phyloP scores from a whole-genome alignment of 2,113 vertebrate genomes.

The Aspidoscelis tigris region DNA sequence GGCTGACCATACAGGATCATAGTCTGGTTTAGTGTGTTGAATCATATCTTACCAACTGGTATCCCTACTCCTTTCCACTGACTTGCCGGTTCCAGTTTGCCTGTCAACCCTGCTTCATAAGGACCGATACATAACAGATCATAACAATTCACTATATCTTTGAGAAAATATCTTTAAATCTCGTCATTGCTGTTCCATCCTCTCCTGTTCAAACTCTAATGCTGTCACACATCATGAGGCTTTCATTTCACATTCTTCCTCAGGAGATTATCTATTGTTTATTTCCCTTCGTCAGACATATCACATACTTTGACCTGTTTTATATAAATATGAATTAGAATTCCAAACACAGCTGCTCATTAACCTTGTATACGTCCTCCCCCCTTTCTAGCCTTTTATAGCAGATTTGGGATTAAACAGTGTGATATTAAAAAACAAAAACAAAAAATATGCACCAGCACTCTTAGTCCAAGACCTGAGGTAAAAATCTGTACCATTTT shows the following conservation, averaged over 20 bases:
- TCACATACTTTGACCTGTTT: background rate
- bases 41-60: no score
- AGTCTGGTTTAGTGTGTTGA: no score
- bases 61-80: no score
- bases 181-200: background rate
- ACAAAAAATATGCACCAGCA: background rate
- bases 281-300: background rate
- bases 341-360: constrained; percentile 15
- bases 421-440: background rate
- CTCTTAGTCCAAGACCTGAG: background rate
- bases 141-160: background rate
- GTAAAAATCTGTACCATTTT: constrained; percentile 6
- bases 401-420: background rate
- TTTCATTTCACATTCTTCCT: background rate
- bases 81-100: no score
- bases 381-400: background rate
- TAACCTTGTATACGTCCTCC: background rate
- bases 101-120: background rate
- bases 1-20: no score
- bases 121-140: background rate
- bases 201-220: background rate
- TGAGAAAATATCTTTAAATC: background rate
- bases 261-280: background rate
- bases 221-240: background rate
- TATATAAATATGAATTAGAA: constrained; percentile 17